phyloP scores from a whole-genome alignment of 2,797 vertebrate genomes.

The Arctocebus calabarensis region DNA sequence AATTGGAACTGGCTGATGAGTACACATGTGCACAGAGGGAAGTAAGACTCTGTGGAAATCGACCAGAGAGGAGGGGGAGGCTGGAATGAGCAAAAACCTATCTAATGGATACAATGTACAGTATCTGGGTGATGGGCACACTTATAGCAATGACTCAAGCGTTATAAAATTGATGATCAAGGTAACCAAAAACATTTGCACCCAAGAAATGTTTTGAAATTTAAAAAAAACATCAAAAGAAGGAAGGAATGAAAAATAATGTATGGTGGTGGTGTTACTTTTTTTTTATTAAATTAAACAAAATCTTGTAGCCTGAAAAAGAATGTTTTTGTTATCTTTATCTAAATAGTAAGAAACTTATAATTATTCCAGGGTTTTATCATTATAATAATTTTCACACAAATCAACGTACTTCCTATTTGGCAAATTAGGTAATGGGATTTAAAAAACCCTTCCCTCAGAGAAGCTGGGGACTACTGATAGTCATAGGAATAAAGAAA shows the following conservation, averaged over 20 bases:
- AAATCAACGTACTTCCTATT: not conserved
- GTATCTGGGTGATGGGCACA: not conserved
- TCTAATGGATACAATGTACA: not conserved
- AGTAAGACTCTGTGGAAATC: not conserved
- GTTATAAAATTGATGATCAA: not conserved
- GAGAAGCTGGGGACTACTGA: not conserved
- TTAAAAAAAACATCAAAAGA: not conserved
- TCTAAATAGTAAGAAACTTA: not conserved
- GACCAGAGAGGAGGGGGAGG: not conserved
- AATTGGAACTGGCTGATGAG: not conserved
- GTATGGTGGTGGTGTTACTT: not conserved
- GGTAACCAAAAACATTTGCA: not conserved
- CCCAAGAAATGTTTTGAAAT: not conserved
- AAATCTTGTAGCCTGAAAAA: not conserved
- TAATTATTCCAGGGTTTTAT: not conserved
- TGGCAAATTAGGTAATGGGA: not conserved
- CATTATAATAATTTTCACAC: not conserved
- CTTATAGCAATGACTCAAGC: not conserved
- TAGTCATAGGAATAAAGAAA: not conserved
- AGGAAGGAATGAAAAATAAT: too few relatives aligned
- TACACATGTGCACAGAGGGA: not conserved
- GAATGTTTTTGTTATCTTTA: not conserved
- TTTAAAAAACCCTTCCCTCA: not conserved
- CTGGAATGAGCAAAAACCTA: not conserved
- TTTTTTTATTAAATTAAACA: not conserved